A percentile compares a stretch with the other conserved stretches of the same genome.
These are phyloP conservation scores for Drosophila pectinifera DNA, from an alignment of 1,140 invertebrate genomes.

Conservation along the genomic window DNA sequence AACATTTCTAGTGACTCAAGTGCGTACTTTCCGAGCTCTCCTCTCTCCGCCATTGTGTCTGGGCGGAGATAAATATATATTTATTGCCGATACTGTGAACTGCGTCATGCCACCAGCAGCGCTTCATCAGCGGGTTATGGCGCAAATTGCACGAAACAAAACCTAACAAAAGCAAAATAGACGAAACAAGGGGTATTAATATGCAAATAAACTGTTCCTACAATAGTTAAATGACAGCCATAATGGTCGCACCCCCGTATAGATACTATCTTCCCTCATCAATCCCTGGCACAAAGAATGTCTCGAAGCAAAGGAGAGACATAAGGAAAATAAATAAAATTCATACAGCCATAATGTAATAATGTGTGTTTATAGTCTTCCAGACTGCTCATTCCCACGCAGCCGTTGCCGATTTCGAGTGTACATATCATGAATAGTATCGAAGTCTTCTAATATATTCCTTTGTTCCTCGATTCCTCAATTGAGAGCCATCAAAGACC, in stretches of 20 bases:
- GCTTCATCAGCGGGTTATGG: conserved; percentile 30
- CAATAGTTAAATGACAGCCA: conserved; percentile 44
- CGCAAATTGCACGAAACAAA: conserved; percentile 33
- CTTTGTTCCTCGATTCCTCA: conserved; percentile 41
- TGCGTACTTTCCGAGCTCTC: conserved; percentile 41
- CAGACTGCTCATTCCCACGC: conserved; percentile 24
- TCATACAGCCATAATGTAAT: conserved; percentile 6
- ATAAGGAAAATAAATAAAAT: conserved; percentile 34
- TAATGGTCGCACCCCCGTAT: conserved; percentile 36
- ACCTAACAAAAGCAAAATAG: conserved; percentile 20
- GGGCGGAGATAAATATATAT: conserved; percentile 27
- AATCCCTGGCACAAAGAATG: conserved; percentile 19
- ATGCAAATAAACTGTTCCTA: conserved; percentile 48
- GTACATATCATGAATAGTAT: conserved; percentile 26
- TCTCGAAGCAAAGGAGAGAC: background rate
- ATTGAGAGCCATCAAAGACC: conserved; percentile 32
- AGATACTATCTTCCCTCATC: conserved; percentile 29
- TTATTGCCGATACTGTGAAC: conserved; percentile 34
- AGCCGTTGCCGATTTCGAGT: conserved; percentile 19
- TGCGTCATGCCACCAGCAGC: conserved; percentile 50
- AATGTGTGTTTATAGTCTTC: conserved; percentile 8
- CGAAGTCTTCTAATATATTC: conserved; percentile 44
- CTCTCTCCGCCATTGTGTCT: conserved; percentile 24
- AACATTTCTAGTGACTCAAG: conserved; percentile 35
- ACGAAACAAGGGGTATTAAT: conserved; percentile 31